These are phyloP conservation scores for Vidua macroura DNA, from an alignment of 2,113 vertebrate species.

Conservation along the genomic window DNA sequence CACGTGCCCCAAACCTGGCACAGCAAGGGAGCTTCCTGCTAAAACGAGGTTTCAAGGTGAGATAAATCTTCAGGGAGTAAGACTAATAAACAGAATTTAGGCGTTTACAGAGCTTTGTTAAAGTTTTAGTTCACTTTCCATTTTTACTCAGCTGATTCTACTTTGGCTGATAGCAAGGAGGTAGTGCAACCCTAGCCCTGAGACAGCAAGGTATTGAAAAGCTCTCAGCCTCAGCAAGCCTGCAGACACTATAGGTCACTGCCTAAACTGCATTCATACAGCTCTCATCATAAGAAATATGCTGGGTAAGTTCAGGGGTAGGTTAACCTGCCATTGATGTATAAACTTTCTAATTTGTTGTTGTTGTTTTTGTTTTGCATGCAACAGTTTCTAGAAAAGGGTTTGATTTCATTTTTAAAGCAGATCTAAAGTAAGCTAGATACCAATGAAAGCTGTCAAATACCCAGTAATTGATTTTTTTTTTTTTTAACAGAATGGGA, in stretches of 20 bases:
- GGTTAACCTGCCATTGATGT: background rate
- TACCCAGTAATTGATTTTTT: background rate
- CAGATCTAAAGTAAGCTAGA: background rate
- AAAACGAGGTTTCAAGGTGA: background rate
- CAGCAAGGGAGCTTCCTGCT: background rate
- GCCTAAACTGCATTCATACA: constrained; percentile 1
- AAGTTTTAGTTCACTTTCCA: background rate
- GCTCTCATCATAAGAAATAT: background rate
- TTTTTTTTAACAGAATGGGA: background rate
- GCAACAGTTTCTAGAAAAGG: background rate
- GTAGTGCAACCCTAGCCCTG: background rate
- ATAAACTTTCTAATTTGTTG: background rate
- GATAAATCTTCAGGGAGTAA: background rate
- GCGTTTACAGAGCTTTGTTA: background rate
- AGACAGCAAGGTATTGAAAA: background rate
- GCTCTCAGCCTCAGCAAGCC: background rate
- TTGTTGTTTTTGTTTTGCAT: background rate
- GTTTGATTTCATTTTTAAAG: background rate
- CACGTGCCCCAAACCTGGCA: background rate
- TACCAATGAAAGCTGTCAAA: background rate
- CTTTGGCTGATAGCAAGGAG: background rate
- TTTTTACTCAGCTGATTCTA: background rate
- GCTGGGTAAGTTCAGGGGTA: background rate
- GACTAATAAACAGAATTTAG: background rate
- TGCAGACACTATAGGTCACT: background rate